Base-by-base conservation (phyloP, 2,113 vertebrate species). In the mouse (Mus musculus) region DNA sequence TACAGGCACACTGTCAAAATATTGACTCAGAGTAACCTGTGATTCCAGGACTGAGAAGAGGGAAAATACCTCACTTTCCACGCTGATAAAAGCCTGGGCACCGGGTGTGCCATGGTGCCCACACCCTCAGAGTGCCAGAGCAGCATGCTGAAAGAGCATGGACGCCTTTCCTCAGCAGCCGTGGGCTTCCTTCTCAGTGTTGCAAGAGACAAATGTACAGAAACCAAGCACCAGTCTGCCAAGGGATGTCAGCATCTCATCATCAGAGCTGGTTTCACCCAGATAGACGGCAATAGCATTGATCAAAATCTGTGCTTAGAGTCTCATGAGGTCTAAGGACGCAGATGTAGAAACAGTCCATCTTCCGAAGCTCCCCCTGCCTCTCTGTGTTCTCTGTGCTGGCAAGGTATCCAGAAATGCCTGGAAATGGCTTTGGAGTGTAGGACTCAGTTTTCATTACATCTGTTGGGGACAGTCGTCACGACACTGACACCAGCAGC, bases 1-100 rank as follows among this genome's bases (percentile, higher is more conserved):
- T 95, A 90, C 72, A 93, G 54, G 65, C 75, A 91, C 42, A 26
- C 82, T 7, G 63, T 95, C 77, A 91, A 96, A 96, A 93, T 96
- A 94, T 95, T 95, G 96, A 88, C 94, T 93, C 39, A 95, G 82
- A 69, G 39, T 93, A 78, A 78, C 69, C 89, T 54, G 14, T 10
- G 22, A 4, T 63, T 85, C 82, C 52, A 67, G 80, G 85, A 36
- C 56, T 46, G 93, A 93, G 63, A 91, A 26, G 36, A 85, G 8
- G 13, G 39, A 56, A 75, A 36, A 85, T 26, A 14, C 61, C 90
- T 75, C n/a, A 14, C 33, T 56, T 28, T 52, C 28, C 77, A 80
- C 3, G 1, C 11, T 73, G 88, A 88, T 86, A 16, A 92, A 73
- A 92, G 42, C 28, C 5, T 61, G 69, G 89, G 63, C n/a, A 33